Conservation (phyloP, 2,888 invertebrate species). For the Xestia ashworthii region DNA sequence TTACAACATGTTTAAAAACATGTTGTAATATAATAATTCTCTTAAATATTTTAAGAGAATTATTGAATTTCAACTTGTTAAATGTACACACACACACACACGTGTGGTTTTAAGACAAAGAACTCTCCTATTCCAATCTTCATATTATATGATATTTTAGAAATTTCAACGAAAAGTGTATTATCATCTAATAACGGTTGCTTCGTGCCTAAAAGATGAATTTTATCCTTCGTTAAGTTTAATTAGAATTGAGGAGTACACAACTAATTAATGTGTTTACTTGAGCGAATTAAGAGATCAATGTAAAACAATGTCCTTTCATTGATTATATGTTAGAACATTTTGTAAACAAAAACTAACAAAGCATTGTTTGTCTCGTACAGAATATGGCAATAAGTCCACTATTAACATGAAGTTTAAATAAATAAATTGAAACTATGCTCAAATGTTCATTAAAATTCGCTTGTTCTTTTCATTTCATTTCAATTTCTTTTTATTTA, state of each 20-base stretch:
- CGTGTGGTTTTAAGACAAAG: neutral
- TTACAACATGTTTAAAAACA: too few species aligned
- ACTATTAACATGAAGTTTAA: neutral
- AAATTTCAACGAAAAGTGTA: neutral
- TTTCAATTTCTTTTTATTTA: neutral
- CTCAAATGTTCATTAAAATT: neutral
- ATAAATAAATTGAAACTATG: neutral
- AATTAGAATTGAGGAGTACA: constrained; percentile 29
- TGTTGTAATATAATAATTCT: too few species aligned
- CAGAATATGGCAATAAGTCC: neutral
- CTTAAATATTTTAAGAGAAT: neutral
- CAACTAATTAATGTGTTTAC: constrained; percentile 44
- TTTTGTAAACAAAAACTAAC: too few species aligned
- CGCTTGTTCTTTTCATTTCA: neutral
- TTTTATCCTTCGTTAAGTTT: constrained; percentile 27
- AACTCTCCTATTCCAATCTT: neutral
- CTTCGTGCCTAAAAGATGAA: constrained; percentile 19
- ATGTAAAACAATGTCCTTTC: neutral
- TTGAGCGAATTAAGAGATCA: constrained; percentile 18
- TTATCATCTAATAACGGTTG: neutral
- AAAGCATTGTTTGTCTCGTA: neutral
- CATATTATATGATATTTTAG: neutral
- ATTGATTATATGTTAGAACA: too few species aligned
- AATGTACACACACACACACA: neutral
- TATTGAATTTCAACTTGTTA: neutral